Base-by-base conservation (phyloP, 1,140 invertebrate genomes). In the Mycetomoellerius zeteki region DNA sequence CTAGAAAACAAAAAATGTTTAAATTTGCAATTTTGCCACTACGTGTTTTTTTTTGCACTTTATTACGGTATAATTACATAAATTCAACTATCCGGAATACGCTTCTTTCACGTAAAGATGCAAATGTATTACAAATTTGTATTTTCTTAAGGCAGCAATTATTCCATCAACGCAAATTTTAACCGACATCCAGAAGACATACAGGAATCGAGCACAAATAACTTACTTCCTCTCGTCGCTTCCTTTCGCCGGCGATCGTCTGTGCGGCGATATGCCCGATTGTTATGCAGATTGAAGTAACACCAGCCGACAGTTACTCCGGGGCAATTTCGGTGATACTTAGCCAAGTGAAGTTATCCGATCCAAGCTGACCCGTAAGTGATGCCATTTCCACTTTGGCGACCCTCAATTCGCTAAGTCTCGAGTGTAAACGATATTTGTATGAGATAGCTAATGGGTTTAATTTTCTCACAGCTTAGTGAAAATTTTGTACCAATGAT, bases 201-300 rank as follows among this genome's bases (percentile, higher is more conserved):
- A 52, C 27, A 37, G 77, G 85, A 89, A 85, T 89, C 88, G 71
- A 89, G 88, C 56, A 30, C 82, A 77, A 86, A 82, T 86, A 90
- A 90, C 89, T 89, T 81, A 86, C 80, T 86, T 27, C 47, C 87
- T 33, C n/a, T 27, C 5, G 33, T 58, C 52, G 47, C 56, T 64
- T 60, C 37, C 71, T 37, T n/a, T n/a, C n/a, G n/a, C 19, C 16
- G 43, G 21, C 60, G 50, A 58, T 76, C 54, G 69, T 58, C 71
- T 62, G 72, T 52, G n/a, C 37, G 54, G 69, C 21, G 56, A 56
- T 73, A 52, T 33, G 43, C 47, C 27, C 90, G 67, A 91, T 92
- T 91, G 86, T 92, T 90, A 92, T 92, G 91, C 87, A 92, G 90
- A 92, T 92, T 91, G 85, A 82, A 91, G 90, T 87, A 86, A 91